Evolutionary conservation across 2,888 invertebrate genomes (phyloP).

Genomic region (Noctua janthe): DNA sequence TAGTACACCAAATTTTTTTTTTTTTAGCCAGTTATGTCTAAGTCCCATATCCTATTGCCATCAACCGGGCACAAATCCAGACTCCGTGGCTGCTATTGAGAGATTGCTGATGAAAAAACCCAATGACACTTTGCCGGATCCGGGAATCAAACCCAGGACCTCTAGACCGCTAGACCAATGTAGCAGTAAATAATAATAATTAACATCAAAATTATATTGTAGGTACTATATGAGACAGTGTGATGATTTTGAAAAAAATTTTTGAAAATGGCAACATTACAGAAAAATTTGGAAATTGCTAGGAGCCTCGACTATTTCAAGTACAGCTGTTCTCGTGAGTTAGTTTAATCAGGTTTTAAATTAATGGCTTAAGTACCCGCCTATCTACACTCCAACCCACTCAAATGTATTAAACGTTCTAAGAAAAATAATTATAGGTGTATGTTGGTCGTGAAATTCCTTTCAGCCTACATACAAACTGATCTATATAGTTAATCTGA

Average conservation of each 20-base stretch:
- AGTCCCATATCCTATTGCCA: no score
- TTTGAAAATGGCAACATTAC: not conserved
- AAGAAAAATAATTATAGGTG: conserved; percentile 34
- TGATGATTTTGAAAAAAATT: not conserved
- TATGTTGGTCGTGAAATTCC: conserved; percentile 42
- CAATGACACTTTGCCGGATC: no score
- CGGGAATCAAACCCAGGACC: no score
- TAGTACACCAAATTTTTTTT: no score
- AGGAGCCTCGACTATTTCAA: not conserved
- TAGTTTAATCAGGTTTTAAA: not conserved
- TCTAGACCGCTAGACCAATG: no score
- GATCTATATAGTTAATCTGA: conserved; percentile 9
- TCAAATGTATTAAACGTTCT: not conserved
- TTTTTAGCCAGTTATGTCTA: no score
- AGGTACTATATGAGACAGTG: not conserved
- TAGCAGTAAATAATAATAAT: no score
- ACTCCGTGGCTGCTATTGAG: no score
- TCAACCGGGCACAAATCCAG: no score
- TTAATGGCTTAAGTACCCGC: not conserved
- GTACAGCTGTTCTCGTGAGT: not conserved
- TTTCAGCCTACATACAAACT: conserved; percentile 39
- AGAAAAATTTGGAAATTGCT: not conserved
- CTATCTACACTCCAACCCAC: not conserved
- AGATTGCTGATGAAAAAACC: no score
- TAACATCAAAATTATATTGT: not conserved